A percentile compares a stretch with the other conserved stretches of the same genome.
phyloP scores from a whole-genome alignment of 2,888 invertebrate species.

The Hirtodrosophila duncani region DNA sequence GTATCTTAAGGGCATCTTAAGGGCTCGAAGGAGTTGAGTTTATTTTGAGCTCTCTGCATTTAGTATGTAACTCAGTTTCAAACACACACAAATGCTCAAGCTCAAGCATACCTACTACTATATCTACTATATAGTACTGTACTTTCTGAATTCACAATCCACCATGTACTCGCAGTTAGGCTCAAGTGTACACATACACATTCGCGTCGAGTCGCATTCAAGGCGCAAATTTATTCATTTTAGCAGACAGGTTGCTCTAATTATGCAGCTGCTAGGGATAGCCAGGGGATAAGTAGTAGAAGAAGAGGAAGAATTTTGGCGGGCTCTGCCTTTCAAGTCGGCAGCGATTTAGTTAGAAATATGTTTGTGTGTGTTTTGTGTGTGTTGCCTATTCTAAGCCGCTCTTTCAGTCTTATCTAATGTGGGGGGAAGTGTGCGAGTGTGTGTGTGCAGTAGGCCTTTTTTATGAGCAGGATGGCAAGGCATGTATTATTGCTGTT shows the following conservation, averaged over 20 bases:
- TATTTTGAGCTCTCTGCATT: no score
- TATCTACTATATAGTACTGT: no score
- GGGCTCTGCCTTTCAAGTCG: not conserved
- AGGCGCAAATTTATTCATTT: conserved; percentile 59
- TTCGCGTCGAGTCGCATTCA: conserved; percentile 38
- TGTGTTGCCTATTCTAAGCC: not conserved
- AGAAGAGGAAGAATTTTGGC: not conserved
- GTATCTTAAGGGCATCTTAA: no score
- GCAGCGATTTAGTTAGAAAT: not conserved
- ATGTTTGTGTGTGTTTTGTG: not conserved
- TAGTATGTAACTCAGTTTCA: no score
- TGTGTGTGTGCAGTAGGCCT: no score
- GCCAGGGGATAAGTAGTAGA: not conserved
- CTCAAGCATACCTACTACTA: no score
- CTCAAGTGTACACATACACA: conserved; percentile 42
- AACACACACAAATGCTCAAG: conserved; percentile 18
- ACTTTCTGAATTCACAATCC: not conserved
- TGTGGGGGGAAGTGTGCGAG: no score
- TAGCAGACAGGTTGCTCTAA: conserved; percentile 61
- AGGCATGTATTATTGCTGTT: no score
- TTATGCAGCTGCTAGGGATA: conserved; percentile 39
- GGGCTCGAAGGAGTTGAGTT: no score
- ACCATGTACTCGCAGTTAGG: conserved; percentile 30
- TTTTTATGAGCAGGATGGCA: no score
- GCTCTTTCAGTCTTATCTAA: no score